Evolutionary conservation across 1,140 invertebrate genomes (phyloP).

Genomic region (Neodiprion virginianus): DNA sequence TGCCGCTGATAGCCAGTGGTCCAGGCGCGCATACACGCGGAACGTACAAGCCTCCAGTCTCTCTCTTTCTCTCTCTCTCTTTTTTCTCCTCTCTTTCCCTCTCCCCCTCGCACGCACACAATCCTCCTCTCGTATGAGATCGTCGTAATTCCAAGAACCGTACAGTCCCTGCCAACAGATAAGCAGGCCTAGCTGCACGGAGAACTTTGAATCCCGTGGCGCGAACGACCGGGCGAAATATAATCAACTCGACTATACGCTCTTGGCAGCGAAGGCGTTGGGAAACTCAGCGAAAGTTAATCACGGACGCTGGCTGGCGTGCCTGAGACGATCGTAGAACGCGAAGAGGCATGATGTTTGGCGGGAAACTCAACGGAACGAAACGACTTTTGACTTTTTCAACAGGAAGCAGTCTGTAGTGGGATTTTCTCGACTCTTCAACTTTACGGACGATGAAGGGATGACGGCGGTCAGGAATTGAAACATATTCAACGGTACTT

Average conservation of each 20-base stretch:
- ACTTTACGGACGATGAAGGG: too few relatives aligned
- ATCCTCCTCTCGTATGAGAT: constrained; percentile 36
- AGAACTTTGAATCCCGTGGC: constrained; percentile 9
- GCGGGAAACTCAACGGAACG: too few relatives aligned
- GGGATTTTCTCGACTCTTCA: too few relatives aligned
- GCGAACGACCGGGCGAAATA: constrained; percentile 28
- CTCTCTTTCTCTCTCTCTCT: neutral
- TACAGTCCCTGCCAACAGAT: constrained; percentile 56
- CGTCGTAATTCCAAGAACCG: constrained; percentile 54
- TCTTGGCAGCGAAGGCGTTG: constrained; percentile 37
- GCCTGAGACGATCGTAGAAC: too few relatives aligned
- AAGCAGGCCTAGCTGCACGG: constrained; percentile 28
- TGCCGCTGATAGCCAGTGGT: constrained; percentile 43
- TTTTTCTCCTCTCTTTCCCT: constrained; percentile 8
- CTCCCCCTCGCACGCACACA: neutral
- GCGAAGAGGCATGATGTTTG: too few relatives aligned
- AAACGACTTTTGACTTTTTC: too few relatives aligned
- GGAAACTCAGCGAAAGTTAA: constrained; percentile 26
- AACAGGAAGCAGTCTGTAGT: too few relatives aligned
- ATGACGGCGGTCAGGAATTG: too few relatives aligned
- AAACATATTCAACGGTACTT: too few relatives aligned
- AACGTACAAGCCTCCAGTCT: constrained; percentile 17
- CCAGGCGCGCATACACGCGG: constrained; percentile 33
- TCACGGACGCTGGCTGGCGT: too few relatives aligned
- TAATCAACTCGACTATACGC: constrained; percentile 27